Evolutionary conservation across 2,797 vertebrate genomes (phyloP).

Genomic region (Gambusia yucatana): DNA sequence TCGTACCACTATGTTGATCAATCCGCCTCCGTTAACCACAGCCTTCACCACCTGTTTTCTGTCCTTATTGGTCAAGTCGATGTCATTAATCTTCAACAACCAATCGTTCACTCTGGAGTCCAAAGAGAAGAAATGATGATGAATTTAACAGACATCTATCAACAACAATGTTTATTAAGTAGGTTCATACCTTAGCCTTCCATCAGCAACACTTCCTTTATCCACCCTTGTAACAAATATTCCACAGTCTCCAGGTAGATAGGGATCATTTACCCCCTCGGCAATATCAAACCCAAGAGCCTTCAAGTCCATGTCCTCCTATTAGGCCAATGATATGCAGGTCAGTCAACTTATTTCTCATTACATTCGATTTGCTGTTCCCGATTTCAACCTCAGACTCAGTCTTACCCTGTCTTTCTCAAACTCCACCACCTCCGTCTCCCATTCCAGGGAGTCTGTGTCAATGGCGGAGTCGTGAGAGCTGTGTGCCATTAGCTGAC

Average conservation of each 20-base stretch:
- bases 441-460: slow-evolving; percentile 98
- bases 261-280: slow-evolving; percentile 96
- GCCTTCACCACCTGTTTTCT: slow-evolving; percentile 96
- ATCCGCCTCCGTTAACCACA: slow-evolving; percentile 89
- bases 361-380: slow-evolving; percentile 17
- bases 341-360: slow-evolving; percentile 24
- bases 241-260: slow-evolving; percentile 94
- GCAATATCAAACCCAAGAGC: slow-evolving; percentile 96
- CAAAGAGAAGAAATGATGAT: not conserved
- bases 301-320: slow-evolving; percentile 97
- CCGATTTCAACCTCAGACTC: not conserved
- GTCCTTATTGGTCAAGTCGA: slow-evolving; percentile 97
- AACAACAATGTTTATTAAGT: not conserved
- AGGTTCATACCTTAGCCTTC: slow-evolving; percentile 89
- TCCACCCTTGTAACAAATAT: slow-evolving; percentile 98
- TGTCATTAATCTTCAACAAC: slow-evolving; percentile 95
- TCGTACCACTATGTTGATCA: slow-evolving; percentile 96
- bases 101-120: slow-evolving; percentile 93
- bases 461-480: slow-evolving; percentile 98
- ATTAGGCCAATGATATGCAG: slow-evolving; percentile 41
- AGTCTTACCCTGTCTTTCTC: slow-evolving; percentile 92
- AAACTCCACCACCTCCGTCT: slow-evolving; percentile 97
- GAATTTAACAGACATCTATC: not conserved
- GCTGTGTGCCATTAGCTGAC: slow-evolving; percentile 95
- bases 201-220: slow-evolving; percentile 97